Evolutionary conservation across 2,888 invertebrate genomes (phyloP).

Genomic region (Acrobasis consociella): DNA sequence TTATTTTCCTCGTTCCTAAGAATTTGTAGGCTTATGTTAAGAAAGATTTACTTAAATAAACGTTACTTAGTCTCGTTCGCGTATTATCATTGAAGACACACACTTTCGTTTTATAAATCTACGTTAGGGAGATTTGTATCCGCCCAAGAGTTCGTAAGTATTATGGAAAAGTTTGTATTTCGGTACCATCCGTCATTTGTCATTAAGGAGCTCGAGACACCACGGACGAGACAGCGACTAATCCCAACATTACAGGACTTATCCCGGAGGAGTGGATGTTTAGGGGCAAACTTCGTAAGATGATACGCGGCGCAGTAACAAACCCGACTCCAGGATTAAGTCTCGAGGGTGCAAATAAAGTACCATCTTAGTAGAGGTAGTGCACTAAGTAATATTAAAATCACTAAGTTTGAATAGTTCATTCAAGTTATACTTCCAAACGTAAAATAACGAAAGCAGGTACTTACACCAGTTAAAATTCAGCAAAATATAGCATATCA

Average conservation of each 20-base stretch:
- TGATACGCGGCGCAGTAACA: conserved; percentile 40
- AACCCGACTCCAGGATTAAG: conserved; percentile 31
- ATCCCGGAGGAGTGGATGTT: conserved; percentile 51
- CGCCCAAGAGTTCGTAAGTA: conserved; percentile 43
- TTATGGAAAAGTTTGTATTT: conserved; percentile 45
- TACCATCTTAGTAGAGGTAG: conserved; percentile 32
- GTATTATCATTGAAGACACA: not conserved
- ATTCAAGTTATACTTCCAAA: not conserved
- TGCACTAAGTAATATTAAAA: conserved; percentile 37
- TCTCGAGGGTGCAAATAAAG: conserved; percentile 45
- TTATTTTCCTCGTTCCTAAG: not conserved
- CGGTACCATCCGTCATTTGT: conserved; percentile 58
- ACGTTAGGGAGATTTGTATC: conserved; percentile 42
- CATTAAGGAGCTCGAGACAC: conserved; percentile 51
- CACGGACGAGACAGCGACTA: conserved; percentile 47
- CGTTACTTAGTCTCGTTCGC: not conserved
- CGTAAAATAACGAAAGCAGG: not conserved
- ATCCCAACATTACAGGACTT: conserved; percentile 66
- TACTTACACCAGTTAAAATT: not conserved
- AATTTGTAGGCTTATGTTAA: not conserved
- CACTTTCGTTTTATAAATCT: conserved; percentile 34
- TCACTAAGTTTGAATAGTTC: conserved; percentile 36
- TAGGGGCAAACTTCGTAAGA: conserved; percentile 48
- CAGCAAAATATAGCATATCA: not conserved
- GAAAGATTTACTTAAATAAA: not conserved